Evolutionary conservation across 2,888 invertebrate genomes (phyloP).

Genomic region (Drosophila eohydei): DNA sequence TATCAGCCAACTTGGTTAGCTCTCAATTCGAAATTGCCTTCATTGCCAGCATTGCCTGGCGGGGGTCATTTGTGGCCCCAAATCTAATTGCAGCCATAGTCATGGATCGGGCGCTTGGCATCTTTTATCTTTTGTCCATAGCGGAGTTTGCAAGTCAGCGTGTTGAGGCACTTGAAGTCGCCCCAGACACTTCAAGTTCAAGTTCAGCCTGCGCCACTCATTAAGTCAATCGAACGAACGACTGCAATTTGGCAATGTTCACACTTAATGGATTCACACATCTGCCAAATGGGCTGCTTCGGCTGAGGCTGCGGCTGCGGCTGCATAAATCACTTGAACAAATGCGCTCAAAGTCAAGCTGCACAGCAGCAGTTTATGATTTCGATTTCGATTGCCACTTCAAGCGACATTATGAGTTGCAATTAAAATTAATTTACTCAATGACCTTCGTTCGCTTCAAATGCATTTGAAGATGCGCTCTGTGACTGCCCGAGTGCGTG

Average conservation of each 20-base stretch:
- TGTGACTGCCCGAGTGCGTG: conserved; percentile 43
- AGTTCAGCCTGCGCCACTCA: conserved; percentile 64
- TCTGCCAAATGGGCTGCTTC: conserved; percentile 24
- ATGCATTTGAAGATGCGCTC: conserved; percentile 73
- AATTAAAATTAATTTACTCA: conserved; percentile 66
- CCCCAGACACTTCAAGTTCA: conserved; percentile 70
- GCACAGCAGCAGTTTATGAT: conserved; percentile 30
- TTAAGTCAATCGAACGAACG: conserved; percentile 58
- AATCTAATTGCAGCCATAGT: conserved; percentile 66
- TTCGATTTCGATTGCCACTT: conserved; percentile 45
- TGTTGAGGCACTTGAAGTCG: conserved; percentile 25
- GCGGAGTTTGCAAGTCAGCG: conserved; percentile 37
- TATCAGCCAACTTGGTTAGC: conserved; percentile 48
- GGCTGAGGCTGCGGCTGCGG: conserved; percentile 5
- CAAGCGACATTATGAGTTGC: conserved; percentile 32
- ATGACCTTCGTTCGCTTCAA: conserved; percentile 59
- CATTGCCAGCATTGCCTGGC: conserved; percentile 38
- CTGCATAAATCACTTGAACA: conserved; percentile 60
- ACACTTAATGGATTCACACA: conserved; percentile 69
- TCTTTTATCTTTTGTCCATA: conserved; percentile 24
- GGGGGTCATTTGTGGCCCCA: conserved; percentile 41
- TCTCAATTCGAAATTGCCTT: conserved; percentile 67
- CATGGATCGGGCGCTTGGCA: conserved; percentile 41
- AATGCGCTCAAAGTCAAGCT: conserved; percentile 73
- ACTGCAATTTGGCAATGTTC: conserved; percentile 72